These are phyloP conservation scores for Zaprionus lineosus DNA, from an alignment of 2,888 invertebrate genomes.

Conservation along the genomic window DNA sequence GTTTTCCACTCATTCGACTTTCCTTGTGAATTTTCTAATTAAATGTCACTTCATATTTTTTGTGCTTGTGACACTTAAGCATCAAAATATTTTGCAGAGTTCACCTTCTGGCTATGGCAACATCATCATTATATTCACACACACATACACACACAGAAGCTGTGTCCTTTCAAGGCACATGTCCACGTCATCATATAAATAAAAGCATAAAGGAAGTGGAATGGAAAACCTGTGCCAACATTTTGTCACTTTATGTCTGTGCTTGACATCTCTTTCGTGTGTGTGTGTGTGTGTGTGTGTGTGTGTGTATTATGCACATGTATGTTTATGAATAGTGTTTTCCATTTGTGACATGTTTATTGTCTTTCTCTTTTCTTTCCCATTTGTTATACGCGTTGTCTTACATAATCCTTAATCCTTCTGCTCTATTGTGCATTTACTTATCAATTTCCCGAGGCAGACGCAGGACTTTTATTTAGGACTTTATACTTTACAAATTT, in stretches of 20 bases:
- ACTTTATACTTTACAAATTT: conserved; percentile 15
- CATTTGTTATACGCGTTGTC: conserved; percentile 28
- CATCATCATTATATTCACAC: conserved; percentile 44
- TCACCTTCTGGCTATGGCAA: conserved; percentile 39
- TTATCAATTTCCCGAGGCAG: conserved; percentile 46
- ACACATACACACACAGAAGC: conserved; percentile 5
- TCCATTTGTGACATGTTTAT: conserved; percentile 52
- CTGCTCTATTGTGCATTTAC: conserved; percentile 71
- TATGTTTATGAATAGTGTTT: conserved; percentile 55
- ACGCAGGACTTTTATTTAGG: conserved; percentile 31
- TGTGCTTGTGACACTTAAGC: conserved; percentile 48
- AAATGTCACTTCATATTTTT: conserved; percentile 67
- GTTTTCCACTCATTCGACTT: conserved; percentile 33
- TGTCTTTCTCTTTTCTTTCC: conserved; percentile 8
- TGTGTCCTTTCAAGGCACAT: conserved; percentile 38
- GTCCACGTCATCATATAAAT: conserved; percentile 51
- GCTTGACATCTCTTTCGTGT: conserved; percentile 36
- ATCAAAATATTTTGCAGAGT: conserved; percentile 59
- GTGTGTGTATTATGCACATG: conserved; percentile 8
- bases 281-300: conserved; percentile 16
- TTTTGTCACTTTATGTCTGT: conserved; percentile 62
- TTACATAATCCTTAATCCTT: conserved; percentile 75
- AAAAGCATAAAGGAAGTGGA: conserved; percentile 34
- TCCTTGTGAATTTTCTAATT: conserved; percentile 64
- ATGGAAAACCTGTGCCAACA: conserved; percentile 71